These are phyloP conservation scores for Trematomus loennbergii DNA, from an alignment of 2,113 vertebrate genomes.

Conservation along the genomic window DNA sequence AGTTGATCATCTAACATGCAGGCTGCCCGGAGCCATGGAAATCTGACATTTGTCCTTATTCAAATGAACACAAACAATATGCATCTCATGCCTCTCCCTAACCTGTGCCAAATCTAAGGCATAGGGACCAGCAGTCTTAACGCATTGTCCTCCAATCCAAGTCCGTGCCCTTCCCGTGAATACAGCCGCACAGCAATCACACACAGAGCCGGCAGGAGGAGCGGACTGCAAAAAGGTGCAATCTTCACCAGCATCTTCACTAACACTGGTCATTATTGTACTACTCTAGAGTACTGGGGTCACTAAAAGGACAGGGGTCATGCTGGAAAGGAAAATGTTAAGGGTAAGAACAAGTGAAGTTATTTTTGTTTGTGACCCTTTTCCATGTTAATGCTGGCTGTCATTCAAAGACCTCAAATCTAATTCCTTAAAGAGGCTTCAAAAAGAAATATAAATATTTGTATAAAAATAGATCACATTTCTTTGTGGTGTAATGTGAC, in stretches of 20 bases:
- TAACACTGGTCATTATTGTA: constrained; percentile 26
- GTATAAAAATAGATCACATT: background rate
- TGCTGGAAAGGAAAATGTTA: constrained; percentile 25
- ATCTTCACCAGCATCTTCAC: constrained; percentile 30
- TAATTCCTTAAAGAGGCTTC: background rate
- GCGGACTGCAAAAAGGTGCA: constrained; percentile 33
- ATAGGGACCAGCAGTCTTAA: constrained; percentile 67
- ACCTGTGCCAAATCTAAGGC: constrained; percentile 85
- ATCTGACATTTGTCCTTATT: constrained; percentile 95
- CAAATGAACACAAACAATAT: constrained; percentile 96
- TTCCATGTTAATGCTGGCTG: background rate
- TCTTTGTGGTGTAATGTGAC: background rate
- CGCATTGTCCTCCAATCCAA: constrained; percentile 65
- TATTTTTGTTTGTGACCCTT: background rate
- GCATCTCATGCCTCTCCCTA: constrained; percentile 87
- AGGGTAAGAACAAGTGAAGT: background rate
- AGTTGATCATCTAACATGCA: constrained; percentile 92
- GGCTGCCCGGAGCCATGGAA: constrained; percentile 86
- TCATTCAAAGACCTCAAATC: background rate
- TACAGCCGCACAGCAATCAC: constrained; percentile 51
- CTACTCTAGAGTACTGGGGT: constrained; percentile 19
- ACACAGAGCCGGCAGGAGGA: constrained; percentile 42
- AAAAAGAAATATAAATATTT: background rate
- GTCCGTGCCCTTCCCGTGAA: constrained; percentile 59
- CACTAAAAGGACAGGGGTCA: constrained; percentile 35